Evolutionary conservation across 2,888 invertebrate genomes (phyloP).

Genomic region (Candidula unifasciata): DNA sequence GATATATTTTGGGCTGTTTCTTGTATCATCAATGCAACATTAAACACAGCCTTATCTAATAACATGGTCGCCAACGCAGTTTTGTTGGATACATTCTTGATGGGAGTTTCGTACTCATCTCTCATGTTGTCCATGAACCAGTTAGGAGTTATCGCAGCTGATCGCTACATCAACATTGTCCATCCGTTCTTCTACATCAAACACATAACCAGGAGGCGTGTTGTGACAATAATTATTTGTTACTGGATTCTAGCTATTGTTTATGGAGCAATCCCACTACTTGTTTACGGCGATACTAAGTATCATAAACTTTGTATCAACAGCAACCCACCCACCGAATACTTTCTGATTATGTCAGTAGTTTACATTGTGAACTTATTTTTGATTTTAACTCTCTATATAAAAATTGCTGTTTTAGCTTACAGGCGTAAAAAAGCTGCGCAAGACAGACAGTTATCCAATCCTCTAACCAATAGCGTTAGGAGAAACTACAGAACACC

Average conservation of each 20-base stretch:
- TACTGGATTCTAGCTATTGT: not conserved
- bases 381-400: not conserved
- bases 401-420: too few species aligned
- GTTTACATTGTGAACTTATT: not conserved
- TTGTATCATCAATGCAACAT: too few species aligned
- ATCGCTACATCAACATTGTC: too few species aligned
- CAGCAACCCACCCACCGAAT: not conserved
- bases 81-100: not conserved
- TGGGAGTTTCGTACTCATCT: not conserved
- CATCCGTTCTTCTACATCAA: not conserved
- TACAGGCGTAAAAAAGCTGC: constrained; percentile 2
- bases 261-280: not conserved
- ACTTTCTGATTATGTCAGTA: not conserved
- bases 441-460: not conserved
- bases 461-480: not conserved
- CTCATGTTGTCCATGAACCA: not conserved
- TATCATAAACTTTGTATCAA: constrained; percentile 2
- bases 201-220: not conserved
- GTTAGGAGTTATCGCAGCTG: not conserved
- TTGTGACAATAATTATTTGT: not conserved
- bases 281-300: not conserved
- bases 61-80: not conserved
- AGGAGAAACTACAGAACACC: not conserved
- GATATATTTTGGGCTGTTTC: too few species aligned
- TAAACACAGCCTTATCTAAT: too few species aligned